Evolutionary conservation across 2,113 vertebrate species (phyloP).

Genomic region (Haplotaxodon microlepis): DNA sequence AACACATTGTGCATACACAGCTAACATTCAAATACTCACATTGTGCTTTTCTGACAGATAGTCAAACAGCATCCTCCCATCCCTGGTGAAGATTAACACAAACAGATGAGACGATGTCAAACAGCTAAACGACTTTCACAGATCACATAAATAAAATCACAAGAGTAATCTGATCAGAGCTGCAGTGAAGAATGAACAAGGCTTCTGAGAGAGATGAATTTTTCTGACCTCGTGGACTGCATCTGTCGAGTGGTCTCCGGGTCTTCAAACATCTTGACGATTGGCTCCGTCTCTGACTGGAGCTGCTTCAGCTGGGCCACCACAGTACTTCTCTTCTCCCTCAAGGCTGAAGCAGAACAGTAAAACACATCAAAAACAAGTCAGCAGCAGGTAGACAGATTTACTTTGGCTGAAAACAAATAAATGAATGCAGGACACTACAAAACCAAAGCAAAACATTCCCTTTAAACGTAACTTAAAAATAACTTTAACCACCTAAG

Average conservation of each 20-base stretch:
- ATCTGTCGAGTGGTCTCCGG: constrained; percentile 94
- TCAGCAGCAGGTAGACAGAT: not conserved
- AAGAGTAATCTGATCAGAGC: not conserved
- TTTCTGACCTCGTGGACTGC: constrained; percentile 87
- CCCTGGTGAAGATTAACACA: constrained; percentile 66
- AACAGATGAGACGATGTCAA: not conserved
- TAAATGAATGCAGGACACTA: not conserved
- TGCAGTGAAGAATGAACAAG: not conserved
- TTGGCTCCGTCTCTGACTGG: constrained; percentile 92
- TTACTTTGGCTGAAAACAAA: not conserved
- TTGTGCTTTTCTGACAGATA: constrained; percentile 95
- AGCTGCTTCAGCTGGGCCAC: constrained; percentile 93
- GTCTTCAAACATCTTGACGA: constrained; percentile 97
- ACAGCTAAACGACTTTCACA: fast-evolving
- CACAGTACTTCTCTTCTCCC: constrained; percentile 89
- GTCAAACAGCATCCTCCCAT: constrained; percentile 92
- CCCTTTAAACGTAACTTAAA: fast-evolving
- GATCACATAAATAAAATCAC: not conserved
- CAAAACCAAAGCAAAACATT: fast-evolving
- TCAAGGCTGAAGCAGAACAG: constrained; percentile 69
- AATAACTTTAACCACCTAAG: not conserved
- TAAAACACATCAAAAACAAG: fast-evolving
- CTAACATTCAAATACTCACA: constrained; percentile 69
- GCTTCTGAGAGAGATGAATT: not conserved
- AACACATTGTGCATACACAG: too few species aligned